phyloP scores from a whole-genome alignment of 2,113 vertebrate genomes.

The Ptychochromis oligacanthus region DNA sequence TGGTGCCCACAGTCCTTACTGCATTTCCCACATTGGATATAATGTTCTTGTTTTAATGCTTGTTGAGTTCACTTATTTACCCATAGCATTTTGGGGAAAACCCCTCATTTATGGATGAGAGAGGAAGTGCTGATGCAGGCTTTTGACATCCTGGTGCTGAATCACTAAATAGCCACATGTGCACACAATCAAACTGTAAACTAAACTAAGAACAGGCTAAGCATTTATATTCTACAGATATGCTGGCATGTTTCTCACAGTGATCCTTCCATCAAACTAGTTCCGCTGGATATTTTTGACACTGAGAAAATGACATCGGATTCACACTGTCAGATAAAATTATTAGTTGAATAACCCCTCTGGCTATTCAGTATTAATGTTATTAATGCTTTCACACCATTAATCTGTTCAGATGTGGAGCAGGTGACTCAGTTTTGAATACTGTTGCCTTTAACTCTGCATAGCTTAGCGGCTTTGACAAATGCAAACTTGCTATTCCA shows the following conservation, averaged over 20 bases:
- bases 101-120: constrained; percentile 52
- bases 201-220: constrained; percentile 18
- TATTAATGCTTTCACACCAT: constrained; percentile 4
- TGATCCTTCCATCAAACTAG: neutral
- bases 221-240: constrained; percentile 2
- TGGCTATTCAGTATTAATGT: neutral
- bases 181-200: constrained; percentile 55
- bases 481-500: constrained; percentile 13
- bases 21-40: constrained; percentile 57
- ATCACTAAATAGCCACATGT: constrained; percentile 64
- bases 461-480: constrained; percentile 35
- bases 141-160: constrained; percentile 63
- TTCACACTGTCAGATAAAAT: neutral
- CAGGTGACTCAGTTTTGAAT: constrained; percentile 23
- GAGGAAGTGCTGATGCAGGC: constrained; percentile 62
- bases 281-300: neutral
- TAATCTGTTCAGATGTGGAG: constrained; percentile 20
- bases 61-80: constrained; percentile 69
- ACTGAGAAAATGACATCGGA: neutral
- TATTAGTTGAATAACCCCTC: neutral
- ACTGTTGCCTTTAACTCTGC: constrained; percentile 1
- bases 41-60: constrained; percentile 63
- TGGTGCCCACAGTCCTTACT: constrained; percentile 47
- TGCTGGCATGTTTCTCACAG: neutral
- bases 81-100: constrained; percentile 54